These are phyloP conservation scores for Rousettus madagascariensis DNA, from an alignment of 2,797 vertebrate species.

Conservation along the genomic window DNA sequence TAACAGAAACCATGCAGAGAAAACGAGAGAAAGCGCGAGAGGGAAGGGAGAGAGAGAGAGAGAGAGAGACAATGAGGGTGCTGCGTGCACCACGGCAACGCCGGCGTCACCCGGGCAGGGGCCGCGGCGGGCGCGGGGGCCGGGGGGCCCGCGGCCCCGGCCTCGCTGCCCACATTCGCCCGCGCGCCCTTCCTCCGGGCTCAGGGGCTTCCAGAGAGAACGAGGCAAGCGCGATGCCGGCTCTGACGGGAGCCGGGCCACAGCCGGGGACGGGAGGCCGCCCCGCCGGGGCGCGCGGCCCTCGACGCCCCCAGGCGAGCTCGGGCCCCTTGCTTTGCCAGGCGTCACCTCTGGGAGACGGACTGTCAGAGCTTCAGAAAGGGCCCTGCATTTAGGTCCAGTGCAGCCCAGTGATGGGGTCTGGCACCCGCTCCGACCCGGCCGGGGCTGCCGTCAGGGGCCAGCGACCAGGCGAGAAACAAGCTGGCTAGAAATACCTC, in stretches of 20 bases:
- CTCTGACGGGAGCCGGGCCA: not conserved
- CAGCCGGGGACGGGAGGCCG: rapidly evolving
- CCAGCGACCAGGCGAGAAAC: not conserved
- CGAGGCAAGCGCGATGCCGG: not conserved
- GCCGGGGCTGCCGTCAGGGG: not conserved
- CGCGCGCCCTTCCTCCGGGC: rapidly evolving
- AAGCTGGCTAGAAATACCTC: not conserved
- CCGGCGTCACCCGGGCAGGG: not conserved
- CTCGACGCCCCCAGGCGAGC: not conserved
- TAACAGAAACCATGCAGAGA: slow-evolving; percentile 83
- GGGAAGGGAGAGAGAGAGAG: slow-evolving; percentile 77
- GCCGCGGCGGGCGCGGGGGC: not conserved
- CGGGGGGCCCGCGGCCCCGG: not conserved
- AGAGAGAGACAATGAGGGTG: slow-evolving; percentile 41
- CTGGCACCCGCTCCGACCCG: not conserved
- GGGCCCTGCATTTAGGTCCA: not conserved
- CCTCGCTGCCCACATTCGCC: not conserved
- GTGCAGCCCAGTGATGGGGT: not conserved
- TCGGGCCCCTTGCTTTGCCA: not conserved
- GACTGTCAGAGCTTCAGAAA: not conserved
- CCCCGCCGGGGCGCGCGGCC: rapidly evolving
- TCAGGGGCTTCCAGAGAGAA: not conserved
- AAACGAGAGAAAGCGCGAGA: slow-evolving; percentile 79
- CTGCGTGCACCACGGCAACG: not conserved
- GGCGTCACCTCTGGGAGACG: not conserved